Conservation (phyloP, 2,888 invertebrate species). For the Polydesmus complanatus region DNA sequence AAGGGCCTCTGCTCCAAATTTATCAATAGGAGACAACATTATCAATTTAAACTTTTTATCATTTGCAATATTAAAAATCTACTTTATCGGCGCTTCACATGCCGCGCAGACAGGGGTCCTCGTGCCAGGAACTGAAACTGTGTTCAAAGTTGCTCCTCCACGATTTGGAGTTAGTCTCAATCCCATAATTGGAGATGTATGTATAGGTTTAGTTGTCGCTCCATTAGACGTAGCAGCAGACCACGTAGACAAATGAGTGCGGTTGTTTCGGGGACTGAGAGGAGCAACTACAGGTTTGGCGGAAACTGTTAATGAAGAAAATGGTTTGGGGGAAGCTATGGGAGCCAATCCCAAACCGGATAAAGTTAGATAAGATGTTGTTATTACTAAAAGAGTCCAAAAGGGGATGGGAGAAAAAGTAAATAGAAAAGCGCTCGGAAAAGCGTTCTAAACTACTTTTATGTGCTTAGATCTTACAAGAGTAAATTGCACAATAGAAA, state of each 20-base stretch:
- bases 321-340: constrained; percentile 20
- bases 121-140: constrained; percentile 61
- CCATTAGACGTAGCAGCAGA: constrained; percentile 12
- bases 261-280: constrained; percentile 11
- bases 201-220: constrained; percentile 14
- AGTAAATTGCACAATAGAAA: constrained; percentile 31
- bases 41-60: too few relatives aligned
- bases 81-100: constrained; percentile 89
- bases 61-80: too few relatives aligned
- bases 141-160: constrained; percentile 69
- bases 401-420: constrained; percentile 34
- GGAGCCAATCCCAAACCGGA: neutral
- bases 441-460: constrained; percentile 25
- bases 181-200: constrained; percentile 18
- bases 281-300: constrained; percentile 17
- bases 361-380: constrained; percentile 15
- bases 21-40: neutral
- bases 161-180: constrained; percentile 53
- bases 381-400: constrained; percentile 31
- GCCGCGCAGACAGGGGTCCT: constrained; percentile 75
- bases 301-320: constrained; percentile 17
- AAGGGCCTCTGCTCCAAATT: constrained; percentile 98
- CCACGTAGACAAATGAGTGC: constrained; percentile 14
- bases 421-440: constrained; percentile 26
- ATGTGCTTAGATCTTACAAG: constrained; percentile 15